Base-by-base conservation (phyloP, 2,888 invertebrate genomes). In the Endotricha flammealis region DNA sequence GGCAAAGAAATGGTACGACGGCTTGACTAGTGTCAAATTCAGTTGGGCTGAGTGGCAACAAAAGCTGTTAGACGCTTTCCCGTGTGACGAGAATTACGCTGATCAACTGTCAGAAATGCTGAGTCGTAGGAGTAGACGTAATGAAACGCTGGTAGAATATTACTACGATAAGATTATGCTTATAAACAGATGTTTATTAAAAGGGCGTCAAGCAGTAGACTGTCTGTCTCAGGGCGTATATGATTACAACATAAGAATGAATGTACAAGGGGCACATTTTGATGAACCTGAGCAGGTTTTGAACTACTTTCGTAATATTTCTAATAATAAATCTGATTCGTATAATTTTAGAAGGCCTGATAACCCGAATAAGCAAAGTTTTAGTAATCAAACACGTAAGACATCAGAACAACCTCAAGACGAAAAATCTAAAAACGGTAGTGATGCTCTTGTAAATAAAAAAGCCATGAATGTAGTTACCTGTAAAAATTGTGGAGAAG, bases 141-240 rank as follows among this genome's bases (percentile, higher is more conserved):
- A 39, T 25, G 43, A 46, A 28, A 32, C 38, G 2, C 12, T 43
- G 2, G 44, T 37, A 27, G 44, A 44, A 14, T 48, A 42, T 7
- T 48, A 38, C 12, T 47, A 47, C 27, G 48, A 49, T 25, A 46
- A 49, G 27, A 45, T 46, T 7, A 38, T 34, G 16, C 25, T 48
- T 0, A 36, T 48, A 16, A 48, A 42, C 14, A 23, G 42, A 5
- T 46, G 48, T 10, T 33, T 42, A 29, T 13, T 49, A 8, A 32
- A 17, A 6, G 41, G 41, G 3, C 38, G 36, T 20, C 25, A 41
- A 5, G 45, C 44, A 9, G 45, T 45, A 6, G 45, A 47, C 11
- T 50, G 50, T 14, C 11, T 44, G 1, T 34, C 34, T 5, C 40
- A 44, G 6, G 44, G 44, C 6, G 40, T 42, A 16, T 44, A 13